These are phyloP conservation scores for Drosophila meridiana DNA, from an alignment of 2,888 invertebrate species.

Conservation along the genomic window DNA sequence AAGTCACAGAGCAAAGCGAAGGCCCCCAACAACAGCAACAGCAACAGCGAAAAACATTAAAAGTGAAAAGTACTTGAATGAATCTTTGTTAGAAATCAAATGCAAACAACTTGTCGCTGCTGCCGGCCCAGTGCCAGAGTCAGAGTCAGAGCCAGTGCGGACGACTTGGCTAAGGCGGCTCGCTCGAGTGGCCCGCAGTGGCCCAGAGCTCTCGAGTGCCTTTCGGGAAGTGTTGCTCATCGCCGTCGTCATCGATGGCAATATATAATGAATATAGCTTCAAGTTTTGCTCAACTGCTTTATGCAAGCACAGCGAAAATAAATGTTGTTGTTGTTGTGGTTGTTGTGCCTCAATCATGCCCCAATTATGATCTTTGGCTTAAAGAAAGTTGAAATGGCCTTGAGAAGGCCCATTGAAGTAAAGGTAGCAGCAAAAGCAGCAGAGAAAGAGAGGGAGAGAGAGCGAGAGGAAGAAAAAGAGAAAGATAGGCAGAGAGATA, in stretches of 20 bases:
- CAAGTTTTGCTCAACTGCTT: conserved; percentile 44
- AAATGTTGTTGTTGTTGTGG: background rate
- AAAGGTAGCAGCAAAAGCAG: conserved; percentile 11
- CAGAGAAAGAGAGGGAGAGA: conserved; percentile 1
- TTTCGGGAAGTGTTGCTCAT: conserved; percentile 62
- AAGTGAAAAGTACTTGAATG: conserved; percentile 80
- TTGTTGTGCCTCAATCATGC: conserved; percentile 23
- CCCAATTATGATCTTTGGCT: conserved; percentile 45
- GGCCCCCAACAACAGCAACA: conserved; percentile 42
- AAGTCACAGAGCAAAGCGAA: conserved; percentile 72
- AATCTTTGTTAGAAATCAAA: conserved; percentile 77
- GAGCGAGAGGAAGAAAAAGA: background rate
- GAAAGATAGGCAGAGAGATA: background rate
- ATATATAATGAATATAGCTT: conserved; percentile 58
- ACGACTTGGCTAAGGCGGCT: conserved; percentile 3
- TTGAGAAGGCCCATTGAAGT: conserved; percentile 58
- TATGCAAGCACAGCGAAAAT: conserved; percentile 24
- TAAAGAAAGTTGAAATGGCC: conserved; percentile 70
- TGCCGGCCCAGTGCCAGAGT: conserved; percentile 19
- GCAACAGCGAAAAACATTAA: conserved; percentile 49
- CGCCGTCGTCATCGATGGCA: conserved; percentile 47
- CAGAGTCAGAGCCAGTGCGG: conserved; percentile 14
- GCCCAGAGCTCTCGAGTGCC: conserved; percentile 40
- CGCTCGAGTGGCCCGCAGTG: conserved; percentile 34
- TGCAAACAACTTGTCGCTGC: conserved; percentile 58